These are phyloP conservation scores for Gambelia wislizenii DNA, from an alignment of 2,797 vertebrate species.

Conservation along the genomic window DNA sequence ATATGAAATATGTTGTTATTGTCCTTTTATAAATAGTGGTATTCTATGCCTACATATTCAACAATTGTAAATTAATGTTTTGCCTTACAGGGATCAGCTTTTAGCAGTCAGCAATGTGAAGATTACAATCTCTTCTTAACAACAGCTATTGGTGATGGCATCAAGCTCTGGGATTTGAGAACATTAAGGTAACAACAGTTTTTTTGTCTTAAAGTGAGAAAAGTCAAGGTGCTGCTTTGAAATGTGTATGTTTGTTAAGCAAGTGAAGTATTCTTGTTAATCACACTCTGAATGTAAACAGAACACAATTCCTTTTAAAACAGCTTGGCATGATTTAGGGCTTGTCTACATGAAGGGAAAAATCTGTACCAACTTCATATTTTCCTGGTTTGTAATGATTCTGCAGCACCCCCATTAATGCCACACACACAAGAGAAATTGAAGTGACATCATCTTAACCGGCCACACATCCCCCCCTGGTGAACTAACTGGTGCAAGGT, in stretches of 20 bases:
- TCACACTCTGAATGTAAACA: too few relatives aligned
- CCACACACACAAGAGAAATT: too few relatives aligned
- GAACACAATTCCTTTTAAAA: background rate
- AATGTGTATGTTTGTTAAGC: background rate
- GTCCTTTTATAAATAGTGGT: background rate
- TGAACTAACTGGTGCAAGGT: too few relatives aligned
- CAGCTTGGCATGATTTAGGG: background rate
- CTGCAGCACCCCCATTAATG: too few relatives aligned
- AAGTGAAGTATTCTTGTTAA: background rate
- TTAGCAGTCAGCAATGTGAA: slow-evolving; percentile 81
- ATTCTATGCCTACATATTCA: background rate
- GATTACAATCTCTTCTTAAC: slow-evolving; percentile 90
- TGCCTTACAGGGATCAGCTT: slow-evolving; percentile 85
- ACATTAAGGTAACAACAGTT: slow-evolving; percentile 83
- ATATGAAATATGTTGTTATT: background rate
- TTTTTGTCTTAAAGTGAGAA: slow-evolving; percentile 9
- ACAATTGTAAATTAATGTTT: slow-evolving; percentile 32
- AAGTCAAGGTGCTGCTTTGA: background rate
- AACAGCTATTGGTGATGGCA: slow-evolving; percentile 85
- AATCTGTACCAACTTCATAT: too few relatives aligned
- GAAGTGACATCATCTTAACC: too few relatives aligned
- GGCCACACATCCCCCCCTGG: too few relatives aligned
- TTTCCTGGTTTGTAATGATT: too few relatives aligned
- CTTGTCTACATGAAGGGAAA: too few relatives aligned
- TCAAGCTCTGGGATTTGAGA: slow-evolving; percentile 93